Conservation (phyloP, 2,888 invertebrate species). For the Cheilosia vulpina region DNA sequence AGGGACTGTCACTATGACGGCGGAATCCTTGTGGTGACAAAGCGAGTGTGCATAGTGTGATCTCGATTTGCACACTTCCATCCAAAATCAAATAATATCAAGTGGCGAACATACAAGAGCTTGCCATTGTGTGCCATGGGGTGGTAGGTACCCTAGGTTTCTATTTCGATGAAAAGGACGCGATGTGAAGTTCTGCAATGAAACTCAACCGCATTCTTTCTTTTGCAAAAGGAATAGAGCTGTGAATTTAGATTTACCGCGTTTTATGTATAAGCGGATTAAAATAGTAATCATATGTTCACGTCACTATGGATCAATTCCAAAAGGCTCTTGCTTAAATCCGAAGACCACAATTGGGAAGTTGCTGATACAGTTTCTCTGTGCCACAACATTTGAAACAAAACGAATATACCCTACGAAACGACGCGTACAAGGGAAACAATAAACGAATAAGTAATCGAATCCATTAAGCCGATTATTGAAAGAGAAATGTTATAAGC, state of each 20-base stretch:
- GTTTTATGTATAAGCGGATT: too few relatives aligned
- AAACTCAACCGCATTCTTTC: not conserved
- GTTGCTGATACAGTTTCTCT: not conserved
- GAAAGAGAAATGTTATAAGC: conserved; percentile 29
- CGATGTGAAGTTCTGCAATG: not conserved
- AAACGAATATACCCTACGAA: not conserved
- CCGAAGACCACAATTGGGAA: too few relatives aligned
- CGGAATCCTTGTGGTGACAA: not conserved
- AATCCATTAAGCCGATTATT: conserved; percentile 66
- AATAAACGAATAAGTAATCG: conserved; percentile 21
- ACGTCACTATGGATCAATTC: too few relatives aligned
- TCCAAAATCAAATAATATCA: conserved; percentile 23
- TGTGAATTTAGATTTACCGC: too few relatives aligned
- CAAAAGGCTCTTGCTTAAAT: too few relatives aligned
- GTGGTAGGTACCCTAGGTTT: not conserved
- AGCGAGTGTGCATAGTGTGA: conserved; percentile 7
- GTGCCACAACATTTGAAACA: not conserved
- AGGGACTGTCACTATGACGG: not conserved
- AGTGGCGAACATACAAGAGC: conserved; percentile 12
- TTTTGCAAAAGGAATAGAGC: too few relatives aligned
- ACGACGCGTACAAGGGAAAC: conserved; percentile 14
- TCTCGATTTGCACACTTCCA: conserved; percentile 3
- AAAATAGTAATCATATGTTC: too few relatives aligned
- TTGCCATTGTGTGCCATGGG: not conserved
- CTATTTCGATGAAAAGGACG: not conserved